Base-by-base conservation (phyloP, 1,140 invertebrate species). In the Leptopilina clavipes region DNA sequence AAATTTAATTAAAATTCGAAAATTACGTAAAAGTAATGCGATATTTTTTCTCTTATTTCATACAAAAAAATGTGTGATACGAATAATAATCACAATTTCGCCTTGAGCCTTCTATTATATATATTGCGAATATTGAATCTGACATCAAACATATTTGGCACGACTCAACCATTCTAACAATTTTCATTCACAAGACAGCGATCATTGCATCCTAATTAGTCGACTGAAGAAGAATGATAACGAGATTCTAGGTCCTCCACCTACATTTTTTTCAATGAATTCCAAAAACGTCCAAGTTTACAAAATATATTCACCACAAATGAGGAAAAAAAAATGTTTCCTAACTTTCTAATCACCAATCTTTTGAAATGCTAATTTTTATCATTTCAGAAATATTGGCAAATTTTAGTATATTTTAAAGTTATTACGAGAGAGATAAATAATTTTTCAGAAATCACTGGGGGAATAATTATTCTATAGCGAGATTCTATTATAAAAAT, bases 131-230 rank as follows among this genome's bases (percentile, higher is more conserved):
- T 31, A 65, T 65, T 65, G 19, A 8, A 65, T 37, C n/a, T 31
- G 59, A 65, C 59, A 31, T 65, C 12, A 25, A 65, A 11, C 25
- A 45, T n/a, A n/a, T 71, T 76, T 76, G 74, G 74, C 74, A 76
- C 70, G 70, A 76, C 45, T 56, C 37, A 22, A 71, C 45, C 70
- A 72, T 76, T 76, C 74, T 43, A 76, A 76, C 70, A 43, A 76
- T 76, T 56, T 71, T 71, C 74, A 76, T 76, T 76, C 74, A 76
- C 65, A 76, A 31, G 12, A 44, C 74, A 9, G 45, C 48, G 25
- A 74, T 14, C 22, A 65, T 31, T 65, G 59, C 22, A 65, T 31
- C 12, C 59, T 65, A 31, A 65, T 65, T 31, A 65, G 59, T 14
- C 22, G 7, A 17, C 14, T 6, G 48, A 59, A 65, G 7, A 65